These are phyloP conservation scores for Drosophila persimilis DNA, from an alignment of 1,140 invertebrate species.

Conservation along the genomic window DNA sequence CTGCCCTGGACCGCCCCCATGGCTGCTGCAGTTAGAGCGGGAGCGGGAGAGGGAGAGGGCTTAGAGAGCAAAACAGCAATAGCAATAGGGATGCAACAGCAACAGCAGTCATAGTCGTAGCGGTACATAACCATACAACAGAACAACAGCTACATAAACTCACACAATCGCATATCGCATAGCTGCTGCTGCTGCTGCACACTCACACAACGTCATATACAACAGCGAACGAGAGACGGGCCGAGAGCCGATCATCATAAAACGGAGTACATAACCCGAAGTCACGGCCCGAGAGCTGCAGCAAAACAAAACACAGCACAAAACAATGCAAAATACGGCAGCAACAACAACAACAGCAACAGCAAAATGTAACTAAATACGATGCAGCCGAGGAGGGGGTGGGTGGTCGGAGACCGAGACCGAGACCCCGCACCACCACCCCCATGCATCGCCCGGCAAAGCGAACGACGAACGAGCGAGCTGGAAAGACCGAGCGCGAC, in stretches of 20 bases:
- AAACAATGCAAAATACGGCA: conserved; percentile 78
- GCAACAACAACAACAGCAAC: conserved; percentile 49
- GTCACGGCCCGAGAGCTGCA: conserved; percentile 76
- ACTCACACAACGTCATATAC: conserved; percentile 40
- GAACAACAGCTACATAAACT: conserved; percentile 58
- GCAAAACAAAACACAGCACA: conserved; percentile 82
- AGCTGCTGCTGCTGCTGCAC: conserved; percentile 1
- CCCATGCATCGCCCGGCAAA: conserved; percentile 49
- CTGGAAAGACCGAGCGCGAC: conserved; percentile 77
- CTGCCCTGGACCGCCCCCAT: conserved; percentile 7
- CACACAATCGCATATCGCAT: conserved; percentile 29
- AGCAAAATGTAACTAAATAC: conserved; percentile 78
- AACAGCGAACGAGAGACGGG: conserved; percentile 63
- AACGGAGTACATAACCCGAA: conserved; percentile 70
- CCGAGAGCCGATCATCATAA: conserved; percentile 78
- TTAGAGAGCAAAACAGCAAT: conserved; percentile 68
- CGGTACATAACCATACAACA: conserved; percentile 58
- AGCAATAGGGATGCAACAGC: conserved; percentile 54
- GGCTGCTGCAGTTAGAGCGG: conserved; percentile 34
- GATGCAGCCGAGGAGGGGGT: conserved; percentile 51
- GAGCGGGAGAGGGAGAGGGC: conserved; percentile 37
- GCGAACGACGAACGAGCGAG: conserved; percentile 80
- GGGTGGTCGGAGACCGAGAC: neutral
- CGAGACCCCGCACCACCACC: conserved; percentile 19
- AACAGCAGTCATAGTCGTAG: conserved; percentile 49